A percentile compares a stretch with the other conserved stretches of the same genome.
phyloP scores from a whole-genome alignment of 1,140 invertebrate genomes.

The Rhopalosiphum maidis region DNA sequence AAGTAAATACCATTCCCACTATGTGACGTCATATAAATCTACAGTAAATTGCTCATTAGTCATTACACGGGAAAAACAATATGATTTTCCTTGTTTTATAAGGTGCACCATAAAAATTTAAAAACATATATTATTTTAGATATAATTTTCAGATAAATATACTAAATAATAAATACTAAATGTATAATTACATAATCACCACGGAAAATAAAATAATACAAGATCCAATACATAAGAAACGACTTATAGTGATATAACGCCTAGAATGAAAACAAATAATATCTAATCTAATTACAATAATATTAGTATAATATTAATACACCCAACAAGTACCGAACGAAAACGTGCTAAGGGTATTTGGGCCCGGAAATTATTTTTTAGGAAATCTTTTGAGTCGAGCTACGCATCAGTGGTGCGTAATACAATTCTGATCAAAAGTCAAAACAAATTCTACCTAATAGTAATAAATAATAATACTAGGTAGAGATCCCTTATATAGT shows the following conservation, averaged over 20 bases:
- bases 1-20: not conserved
- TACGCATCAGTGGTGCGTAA: not conserved
- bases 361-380: not conserved
- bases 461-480: not conserved
- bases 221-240: not conserved
- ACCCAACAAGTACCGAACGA: not conserved
- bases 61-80: not conserved
- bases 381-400: not conserved
- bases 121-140: not conserved
- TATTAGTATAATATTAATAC: not conserved
- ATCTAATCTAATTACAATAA: not conserved
- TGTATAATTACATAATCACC: not conserved
- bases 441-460: not conserved
- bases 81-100: not conserved
- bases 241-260: not conserved
- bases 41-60: not conserved
- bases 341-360: not conserved
- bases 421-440: not conserved
- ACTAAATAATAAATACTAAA: not conserved
- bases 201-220: not conserved
- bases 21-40: not conserved
- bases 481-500: too few relatives aligned
- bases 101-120: not conserved
- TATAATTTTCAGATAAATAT: not conserved
- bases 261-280: not conserved